Evolutionary conservation across 2,113 vertebrate species (phyloP).

Genomic region (Onychorhynchus coronatus): DNA sequence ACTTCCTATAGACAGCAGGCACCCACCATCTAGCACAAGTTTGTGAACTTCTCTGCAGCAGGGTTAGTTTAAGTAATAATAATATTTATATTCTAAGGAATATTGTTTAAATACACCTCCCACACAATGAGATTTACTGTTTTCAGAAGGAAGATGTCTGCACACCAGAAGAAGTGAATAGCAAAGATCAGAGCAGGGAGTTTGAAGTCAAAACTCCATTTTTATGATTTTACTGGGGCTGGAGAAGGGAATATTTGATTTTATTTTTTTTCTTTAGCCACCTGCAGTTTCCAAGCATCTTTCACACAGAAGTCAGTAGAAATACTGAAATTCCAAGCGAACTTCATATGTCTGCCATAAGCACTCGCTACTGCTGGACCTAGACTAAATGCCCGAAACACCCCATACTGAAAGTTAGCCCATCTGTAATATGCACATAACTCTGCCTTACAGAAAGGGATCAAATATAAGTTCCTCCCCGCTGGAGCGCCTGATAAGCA

Average conservation of each 20-base stretch:
- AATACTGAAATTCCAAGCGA: background rate
- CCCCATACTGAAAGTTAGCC: background rate
- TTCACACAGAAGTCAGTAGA: background rate
- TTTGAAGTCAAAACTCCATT: background rate
- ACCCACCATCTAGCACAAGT: background rate
- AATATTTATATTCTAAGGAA: conserved; percentile 51
- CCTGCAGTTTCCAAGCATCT: background rate
- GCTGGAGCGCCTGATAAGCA: background rate
- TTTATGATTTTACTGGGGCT: background rate
- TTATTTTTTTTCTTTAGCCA: background rate
- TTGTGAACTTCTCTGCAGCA: background rate
- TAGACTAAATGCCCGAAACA: background rate
- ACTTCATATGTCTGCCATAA: background rate
- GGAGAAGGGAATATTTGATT: background rate
- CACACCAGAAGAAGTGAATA: background rate
- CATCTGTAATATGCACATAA: background rate
- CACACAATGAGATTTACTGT: conserved; percentile 25
- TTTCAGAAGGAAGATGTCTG: conserved; percentile 5
- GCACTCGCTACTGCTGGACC: background rate
- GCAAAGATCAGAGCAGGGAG: background rate
- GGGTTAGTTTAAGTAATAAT: conserved; percentile 44
- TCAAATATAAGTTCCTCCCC: background rate
- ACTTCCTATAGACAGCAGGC: background rate
- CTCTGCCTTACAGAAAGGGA: background rate
- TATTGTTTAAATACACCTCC: conserved; percentile 45